Conservation (phyloP, 1,140 invertebrate genomes). For the Olivierus martensii region DNA sequence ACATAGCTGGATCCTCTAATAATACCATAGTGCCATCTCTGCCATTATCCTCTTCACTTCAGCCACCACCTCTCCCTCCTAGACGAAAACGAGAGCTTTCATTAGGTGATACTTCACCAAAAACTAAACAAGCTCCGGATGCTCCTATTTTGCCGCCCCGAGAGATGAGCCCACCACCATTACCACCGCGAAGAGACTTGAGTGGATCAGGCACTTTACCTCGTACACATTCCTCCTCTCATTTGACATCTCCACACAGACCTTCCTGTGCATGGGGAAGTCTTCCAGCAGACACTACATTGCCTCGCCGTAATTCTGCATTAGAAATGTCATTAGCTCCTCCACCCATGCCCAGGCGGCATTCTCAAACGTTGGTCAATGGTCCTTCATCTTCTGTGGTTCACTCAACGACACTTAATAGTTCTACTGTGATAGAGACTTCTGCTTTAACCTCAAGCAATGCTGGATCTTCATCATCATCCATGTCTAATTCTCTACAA, state of each 20-base stretch:
- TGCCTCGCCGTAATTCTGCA: constrained; percentile 34
- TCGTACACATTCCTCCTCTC: constrained; percentile 30
- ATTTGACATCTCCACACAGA: constrained; percentile 20
- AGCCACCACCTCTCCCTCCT: constrained; percentile 44
- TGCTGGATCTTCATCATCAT: constrained; percentile 1
- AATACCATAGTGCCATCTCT: constrained; percentile 18
- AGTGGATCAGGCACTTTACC: constrained; percentile 28
- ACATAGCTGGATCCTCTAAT: constrained; percentile 6
- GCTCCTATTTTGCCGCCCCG: constrained; percentile 43
- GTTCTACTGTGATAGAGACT: background rate
- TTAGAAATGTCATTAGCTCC: constrained; percentile 17
- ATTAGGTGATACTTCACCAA: constrained; percentile 36
- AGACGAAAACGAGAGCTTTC: constrained; percentile 42
- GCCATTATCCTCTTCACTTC: constrained; percentile 32
- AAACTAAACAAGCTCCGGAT: constrained; percentile 42
- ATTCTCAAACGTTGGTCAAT: constrained; percentile 11
- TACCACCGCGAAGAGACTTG: constrained; percentile 37
- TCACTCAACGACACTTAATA: background rate
- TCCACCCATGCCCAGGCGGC: constrained; percentile 11
- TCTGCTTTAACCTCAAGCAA: background rate
- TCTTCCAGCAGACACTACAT: constrained; percentile 7
- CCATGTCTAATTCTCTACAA: background rate
- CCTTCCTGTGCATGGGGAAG: background rate
- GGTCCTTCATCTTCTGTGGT: background rate
- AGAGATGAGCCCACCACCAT: constrained; percentile 44